A percentile compares a stretch with the other conserved stretches of the same genome.
These are phyloP conservation scores for Potorous gilbertii DNA, from an alignment of 2,797 vertebrate species.

Conservation along the genomic window DNA sequence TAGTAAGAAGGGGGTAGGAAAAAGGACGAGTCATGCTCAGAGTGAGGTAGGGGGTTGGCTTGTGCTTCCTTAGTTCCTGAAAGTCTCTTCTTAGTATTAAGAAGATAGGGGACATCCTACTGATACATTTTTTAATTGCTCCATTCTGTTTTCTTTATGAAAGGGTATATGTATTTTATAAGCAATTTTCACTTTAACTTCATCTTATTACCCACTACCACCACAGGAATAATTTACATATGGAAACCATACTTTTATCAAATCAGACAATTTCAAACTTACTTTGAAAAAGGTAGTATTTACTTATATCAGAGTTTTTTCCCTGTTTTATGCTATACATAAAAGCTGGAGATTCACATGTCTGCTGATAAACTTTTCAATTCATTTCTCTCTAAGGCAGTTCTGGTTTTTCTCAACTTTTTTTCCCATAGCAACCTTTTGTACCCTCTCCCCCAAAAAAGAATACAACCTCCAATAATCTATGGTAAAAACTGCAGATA, in stretches of 20 bases:
- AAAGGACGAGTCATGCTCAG: neutral
- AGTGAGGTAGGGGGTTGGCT: neutral
- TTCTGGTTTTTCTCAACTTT: neutral
- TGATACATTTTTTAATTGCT: neutral
- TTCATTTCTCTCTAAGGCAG: neutral
- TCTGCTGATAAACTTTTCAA: neutral
- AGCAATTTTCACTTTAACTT: neutral
- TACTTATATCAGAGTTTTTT: neutral
- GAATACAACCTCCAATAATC: neutral
- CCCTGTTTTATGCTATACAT: neutral
- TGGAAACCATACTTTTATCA: too few relatives aligned
- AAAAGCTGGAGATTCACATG: neutral
- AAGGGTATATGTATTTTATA: neutral
- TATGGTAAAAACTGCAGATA: neutral
- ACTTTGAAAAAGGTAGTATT: neutral
- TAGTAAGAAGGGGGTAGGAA: neutral
- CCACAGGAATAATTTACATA: neutral
- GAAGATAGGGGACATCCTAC: neutral
- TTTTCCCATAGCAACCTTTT: neutral
- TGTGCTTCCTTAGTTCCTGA: neutral
- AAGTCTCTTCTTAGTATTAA: neutral
- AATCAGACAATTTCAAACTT: neutral
- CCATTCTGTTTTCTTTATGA: neutral
- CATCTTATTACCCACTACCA: neutral
- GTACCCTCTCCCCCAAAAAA: neutral